These are phyloP conservation scores for Microcebus griseorufus DNA, from an alignment of 2,113 vertebrate species.

Conservation along the genomic window DNA sequence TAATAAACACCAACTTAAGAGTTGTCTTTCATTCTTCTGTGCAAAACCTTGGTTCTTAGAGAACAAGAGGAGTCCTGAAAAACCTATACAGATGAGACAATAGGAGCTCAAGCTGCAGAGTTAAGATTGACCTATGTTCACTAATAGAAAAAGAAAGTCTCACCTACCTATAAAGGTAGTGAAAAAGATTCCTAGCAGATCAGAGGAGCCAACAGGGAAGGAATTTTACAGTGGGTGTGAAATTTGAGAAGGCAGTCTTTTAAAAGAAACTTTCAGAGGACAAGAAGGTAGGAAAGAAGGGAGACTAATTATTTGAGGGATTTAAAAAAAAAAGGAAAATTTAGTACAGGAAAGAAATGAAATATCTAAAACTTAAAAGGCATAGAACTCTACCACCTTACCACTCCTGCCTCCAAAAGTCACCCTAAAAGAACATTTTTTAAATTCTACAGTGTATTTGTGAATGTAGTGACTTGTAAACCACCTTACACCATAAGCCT, in stretches of 20 bases:
- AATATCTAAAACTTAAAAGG: not conserved
- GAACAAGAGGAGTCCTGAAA: not conserved
- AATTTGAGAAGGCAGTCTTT: not conserved
- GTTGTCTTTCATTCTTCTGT: not conserved
- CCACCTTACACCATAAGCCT: not conserved
- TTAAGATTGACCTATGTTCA: not conserved
- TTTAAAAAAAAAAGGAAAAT: not conserved
- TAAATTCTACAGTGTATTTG: not conserved
- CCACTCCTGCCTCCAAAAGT: not conserved
- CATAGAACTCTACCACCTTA: no score
- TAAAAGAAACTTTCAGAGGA: not conserved
- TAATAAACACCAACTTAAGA: not conserved
- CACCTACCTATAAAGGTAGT: not conserved
- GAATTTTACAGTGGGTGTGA: not conserved
- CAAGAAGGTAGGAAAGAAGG: not conserved
- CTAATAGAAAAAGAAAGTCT: not conserved
- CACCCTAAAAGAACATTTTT: not conserved
- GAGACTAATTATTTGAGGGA: not conserved
- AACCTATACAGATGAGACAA: not conserved
- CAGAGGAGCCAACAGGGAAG: not conserved
- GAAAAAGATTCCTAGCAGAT: not conserved
- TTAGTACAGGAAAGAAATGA: not conserved
- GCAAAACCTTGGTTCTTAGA: not conserved
- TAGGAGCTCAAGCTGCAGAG: accelerated
- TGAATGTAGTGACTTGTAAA: not conserved